Conservation (phyloP, 2,113 vertebrate species). For the Myotis yumanensis region DNA sequence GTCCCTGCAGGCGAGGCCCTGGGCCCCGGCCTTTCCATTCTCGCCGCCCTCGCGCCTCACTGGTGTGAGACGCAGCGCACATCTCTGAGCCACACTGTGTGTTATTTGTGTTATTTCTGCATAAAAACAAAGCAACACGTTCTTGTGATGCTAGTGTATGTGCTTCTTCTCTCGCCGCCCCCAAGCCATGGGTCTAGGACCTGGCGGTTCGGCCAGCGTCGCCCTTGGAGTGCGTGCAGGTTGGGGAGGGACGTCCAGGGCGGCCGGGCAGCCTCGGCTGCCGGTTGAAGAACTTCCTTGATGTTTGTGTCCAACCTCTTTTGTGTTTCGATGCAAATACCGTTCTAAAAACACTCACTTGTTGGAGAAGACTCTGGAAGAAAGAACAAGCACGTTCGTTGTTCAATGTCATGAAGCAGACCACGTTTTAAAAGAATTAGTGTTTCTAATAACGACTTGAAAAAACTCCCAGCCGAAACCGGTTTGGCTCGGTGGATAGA, state of each 20-base stretch:
- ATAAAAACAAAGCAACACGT: not conserved
- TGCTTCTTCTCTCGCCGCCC: not conserved
- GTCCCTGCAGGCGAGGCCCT: not conserved
- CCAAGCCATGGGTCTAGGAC: not conserved
- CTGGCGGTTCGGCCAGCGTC: too few species aligned
- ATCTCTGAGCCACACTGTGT: not conserved
- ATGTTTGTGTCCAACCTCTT: conserved; percentile 13
- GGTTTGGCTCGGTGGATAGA: too few species aligned
- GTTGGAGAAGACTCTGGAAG: conserved; percentile 64
- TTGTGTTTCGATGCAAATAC: not conserved
- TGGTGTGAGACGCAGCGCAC: not conserved
- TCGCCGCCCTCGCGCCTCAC: not conserved
- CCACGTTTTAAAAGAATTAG: not conserved
- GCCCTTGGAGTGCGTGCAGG: not conserved
- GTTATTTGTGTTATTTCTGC: not conserved
- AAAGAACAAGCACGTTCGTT: not conserved
- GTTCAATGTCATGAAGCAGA: not conserved
- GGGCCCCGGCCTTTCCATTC: not conserved
- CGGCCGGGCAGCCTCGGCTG: not conserved
- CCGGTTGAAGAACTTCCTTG: not conserved
- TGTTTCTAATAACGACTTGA: not conserved
- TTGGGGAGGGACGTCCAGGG: not conserved
- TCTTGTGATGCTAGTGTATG: too few species aligned
- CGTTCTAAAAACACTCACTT: conserved; percentile 57
- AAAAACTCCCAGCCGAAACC: not conserved